Conservation (phyloP, 2,888 invertebrate species). For the Argynnis bischoffii region DNA sequence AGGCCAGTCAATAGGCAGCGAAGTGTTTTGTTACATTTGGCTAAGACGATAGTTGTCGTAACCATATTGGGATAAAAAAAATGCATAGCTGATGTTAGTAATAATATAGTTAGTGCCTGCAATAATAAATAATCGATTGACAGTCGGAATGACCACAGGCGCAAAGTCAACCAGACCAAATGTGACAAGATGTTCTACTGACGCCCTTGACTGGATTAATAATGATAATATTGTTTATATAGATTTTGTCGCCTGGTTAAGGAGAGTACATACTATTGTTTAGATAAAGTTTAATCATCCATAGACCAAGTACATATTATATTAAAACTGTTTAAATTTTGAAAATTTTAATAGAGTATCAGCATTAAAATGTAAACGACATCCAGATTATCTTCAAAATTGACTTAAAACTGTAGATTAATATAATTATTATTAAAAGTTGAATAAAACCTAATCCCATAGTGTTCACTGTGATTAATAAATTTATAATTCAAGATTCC, state of each 20-base stretch:
- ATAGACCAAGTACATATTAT: constrained; percentile 38
- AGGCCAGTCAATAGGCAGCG: constrained; percentile 47
- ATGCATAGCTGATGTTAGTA: constrained; percentile 5
- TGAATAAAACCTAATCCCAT: constrained; percentile 39
- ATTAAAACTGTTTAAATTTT: constrained; percentile 42
- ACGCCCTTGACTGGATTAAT: constrained; percentile 45
- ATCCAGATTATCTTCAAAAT: constrained; percentile 38
- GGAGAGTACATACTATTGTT: constrained; percentile 38
- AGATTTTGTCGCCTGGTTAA: constrained; percentile 72
- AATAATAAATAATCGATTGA: constrained; percentile 6
- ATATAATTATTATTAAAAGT: constrained; percentile 31
- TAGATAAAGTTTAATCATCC: constrained; percentile 41
- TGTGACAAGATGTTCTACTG: constrained; percentile 46
- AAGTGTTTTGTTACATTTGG: constrained; percentile 50
- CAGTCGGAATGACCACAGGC: neutral
- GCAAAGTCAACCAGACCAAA: constrained; percentile 40
- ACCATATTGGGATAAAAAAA: constrained; percentile 5
- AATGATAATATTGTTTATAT: constrained; percentile 62
- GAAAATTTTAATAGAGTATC: constrained; percentile 40
- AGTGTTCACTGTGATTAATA: constrained; percentile 41
- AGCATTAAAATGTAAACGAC: constrained; percentile 37
- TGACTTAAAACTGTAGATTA: constrained; percentile 36
- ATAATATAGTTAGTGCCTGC: constrained; percentile 32
- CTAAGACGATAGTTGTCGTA: constrained; percentile 42
- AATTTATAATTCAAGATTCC: constrained; percentile 37